These are phyloP conservation scores for Australoheros scitulus DNA, from an alignment of 2,113 vertebrate species.

Conservation along the genomic window DNA sequence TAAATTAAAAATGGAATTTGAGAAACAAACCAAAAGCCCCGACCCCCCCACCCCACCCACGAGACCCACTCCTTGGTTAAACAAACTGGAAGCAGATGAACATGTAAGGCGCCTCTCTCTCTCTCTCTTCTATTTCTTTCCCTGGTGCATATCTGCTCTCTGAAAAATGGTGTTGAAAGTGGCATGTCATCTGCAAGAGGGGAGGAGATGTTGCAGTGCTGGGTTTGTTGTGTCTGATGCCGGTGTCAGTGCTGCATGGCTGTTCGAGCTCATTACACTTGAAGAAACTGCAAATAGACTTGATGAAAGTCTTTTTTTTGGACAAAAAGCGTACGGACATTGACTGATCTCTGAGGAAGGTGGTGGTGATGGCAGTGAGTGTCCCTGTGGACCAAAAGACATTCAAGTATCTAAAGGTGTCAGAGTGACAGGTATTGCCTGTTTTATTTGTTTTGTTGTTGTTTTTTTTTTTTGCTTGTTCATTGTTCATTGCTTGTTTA, in stretches of 20 bases:
- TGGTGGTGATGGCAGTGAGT: neutral
- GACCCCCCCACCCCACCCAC: neutral
- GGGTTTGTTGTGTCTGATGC: slow-evolving; percentile 32
- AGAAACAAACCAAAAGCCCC: neutral
- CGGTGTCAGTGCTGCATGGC: slow-evolving; percentile 23
- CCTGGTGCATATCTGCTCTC: neutral
- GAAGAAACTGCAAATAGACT: slow-evolving; percentile 51
- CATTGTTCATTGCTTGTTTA: too few species aligned
- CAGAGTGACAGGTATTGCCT: neutral
- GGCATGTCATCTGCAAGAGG: slow-evolving; percentile 30
- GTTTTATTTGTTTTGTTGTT: neutral
- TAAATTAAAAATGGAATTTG: neutral
- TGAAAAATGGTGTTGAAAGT: slow-evolving; percentile 66
- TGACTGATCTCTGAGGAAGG: slow-evolving; percentile 15
- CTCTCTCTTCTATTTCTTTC: neutral
- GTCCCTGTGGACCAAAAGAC: neutral
- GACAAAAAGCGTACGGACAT: neutral
- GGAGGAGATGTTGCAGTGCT: slow-evolving; percentile 10
- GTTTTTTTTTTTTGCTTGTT: too few species aligned
- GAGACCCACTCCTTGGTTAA: neutral
- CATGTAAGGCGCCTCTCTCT: neutral
- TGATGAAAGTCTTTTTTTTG: slow-evolving; percentile 54
- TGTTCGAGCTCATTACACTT: slow-evolving; percentile 70
- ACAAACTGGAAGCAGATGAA: neutral
- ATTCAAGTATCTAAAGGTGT: neutral